A percentile compares a stretch with the other conserved stretches of the same genome.
These are phyloP conservation scores for Procavia capensis DNA, from an alignment of 2,113 vertebrate genomes.

Conservation along the genomic window DNA sequence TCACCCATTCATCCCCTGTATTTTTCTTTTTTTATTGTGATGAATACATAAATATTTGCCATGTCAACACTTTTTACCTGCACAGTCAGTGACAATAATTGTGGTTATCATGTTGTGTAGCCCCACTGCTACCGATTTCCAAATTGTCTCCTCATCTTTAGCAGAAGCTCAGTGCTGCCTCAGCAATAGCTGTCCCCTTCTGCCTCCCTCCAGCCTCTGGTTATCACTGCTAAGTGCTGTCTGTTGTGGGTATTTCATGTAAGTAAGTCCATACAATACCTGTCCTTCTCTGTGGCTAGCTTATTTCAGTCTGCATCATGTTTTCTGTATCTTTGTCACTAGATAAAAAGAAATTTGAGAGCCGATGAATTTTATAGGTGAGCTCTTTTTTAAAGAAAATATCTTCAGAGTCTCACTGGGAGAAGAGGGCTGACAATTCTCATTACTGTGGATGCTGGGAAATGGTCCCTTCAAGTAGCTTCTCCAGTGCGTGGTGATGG, in stretches of 20 bases:
- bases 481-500: background rate
- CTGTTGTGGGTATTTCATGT: background rate
- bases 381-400: background rate
- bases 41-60: background rate
- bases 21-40: background rate
- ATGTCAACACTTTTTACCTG: background rate
- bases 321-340: background rate
- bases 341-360: background rate
- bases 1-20: background rate
- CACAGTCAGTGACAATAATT: background rate
- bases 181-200: background rate
- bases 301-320: background rate
- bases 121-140: background rate
- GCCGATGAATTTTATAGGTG: background rate
- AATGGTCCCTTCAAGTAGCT: background rate
- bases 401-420: background rate
- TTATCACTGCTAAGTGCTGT: background rate
- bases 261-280: background rate
- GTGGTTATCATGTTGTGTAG: background rate
- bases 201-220: background rate
- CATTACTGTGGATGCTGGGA: background rate
- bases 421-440: background rate
- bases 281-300: background rate
- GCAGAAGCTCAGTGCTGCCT: background rate
- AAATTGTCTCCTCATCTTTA: background rate